Conservation (phyloP, 2,888 invertebrate genomes). For the Tenodera sinensis region DNA sequence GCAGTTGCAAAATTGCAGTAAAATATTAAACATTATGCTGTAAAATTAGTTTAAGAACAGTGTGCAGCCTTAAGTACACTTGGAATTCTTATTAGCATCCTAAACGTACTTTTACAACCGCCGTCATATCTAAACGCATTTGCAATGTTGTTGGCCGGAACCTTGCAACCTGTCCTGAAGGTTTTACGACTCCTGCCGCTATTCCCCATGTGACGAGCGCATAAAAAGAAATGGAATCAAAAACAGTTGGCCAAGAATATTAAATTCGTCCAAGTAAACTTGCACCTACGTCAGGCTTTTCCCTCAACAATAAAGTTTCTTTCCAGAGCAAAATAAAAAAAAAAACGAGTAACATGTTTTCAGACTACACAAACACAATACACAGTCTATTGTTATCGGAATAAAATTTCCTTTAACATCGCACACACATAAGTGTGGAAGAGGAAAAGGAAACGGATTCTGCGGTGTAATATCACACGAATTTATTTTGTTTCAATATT, state of each 20-base stretch:
- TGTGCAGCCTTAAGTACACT: too few relatives aligned
- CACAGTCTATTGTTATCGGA: too few relatives aligned
- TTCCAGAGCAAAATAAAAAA: neutral
- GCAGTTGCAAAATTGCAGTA: too few relatives aligned
- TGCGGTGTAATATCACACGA: too few relatives aligned
- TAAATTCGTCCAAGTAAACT: neutral
- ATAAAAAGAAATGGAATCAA: neutral
- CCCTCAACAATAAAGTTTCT: neutral
- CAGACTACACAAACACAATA: neutral
- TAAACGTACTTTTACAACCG: too few relatives aligned
- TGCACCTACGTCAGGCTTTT: neutral
- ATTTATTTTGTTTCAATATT: too few relatives aligned
- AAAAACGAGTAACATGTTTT: neutral
- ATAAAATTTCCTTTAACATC: too few relatives aligned
- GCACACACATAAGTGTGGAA: too few relatives aligned
- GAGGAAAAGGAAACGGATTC: too few relatives aligned
- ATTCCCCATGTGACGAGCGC: neutral
- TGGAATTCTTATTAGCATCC: too few relatives aligned
- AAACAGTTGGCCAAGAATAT: neutral
- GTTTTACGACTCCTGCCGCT: neutral
- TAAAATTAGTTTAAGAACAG: too few relatives aligned
- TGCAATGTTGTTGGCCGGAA: neutral
- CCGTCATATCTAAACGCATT: neutral
- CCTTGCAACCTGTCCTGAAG: neutral
- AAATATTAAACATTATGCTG: too few relatives aligned